These are phyloP conservation scores for Lytechinus variegatus DNA, from an alignment of 35 echinoderm and acorn worm species.

Conservation along the genomic window DNA sequence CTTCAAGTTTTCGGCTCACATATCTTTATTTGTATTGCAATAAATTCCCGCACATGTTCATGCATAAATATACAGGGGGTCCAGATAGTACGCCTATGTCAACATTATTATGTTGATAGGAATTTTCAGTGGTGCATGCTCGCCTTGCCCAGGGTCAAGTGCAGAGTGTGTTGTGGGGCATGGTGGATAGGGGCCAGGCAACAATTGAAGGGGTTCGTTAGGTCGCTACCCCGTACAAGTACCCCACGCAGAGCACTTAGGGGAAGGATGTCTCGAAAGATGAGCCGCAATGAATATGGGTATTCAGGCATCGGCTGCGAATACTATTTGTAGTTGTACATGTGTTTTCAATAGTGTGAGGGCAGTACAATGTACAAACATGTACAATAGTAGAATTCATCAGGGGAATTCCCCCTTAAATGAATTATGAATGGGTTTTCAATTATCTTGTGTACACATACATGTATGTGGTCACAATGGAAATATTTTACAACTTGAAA, in stretches of 20 bases:
- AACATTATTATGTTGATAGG: neutral
- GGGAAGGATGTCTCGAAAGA: neutral
- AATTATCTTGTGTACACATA: neutral
- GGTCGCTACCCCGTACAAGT: neutral
- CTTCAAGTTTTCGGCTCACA: neutral
- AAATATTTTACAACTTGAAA: too few relatives aligned
- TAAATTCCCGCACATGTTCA: neutral
- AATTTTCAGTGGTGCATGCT: neutral
- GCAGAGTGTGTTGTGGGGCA: neutral
- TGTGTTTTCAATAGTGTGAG: too few relatives aligned
- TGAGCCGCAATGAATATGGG: conserved; percentile 9
- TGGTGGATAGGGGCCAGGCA: neutral
- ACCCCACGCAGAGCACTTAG: conserved; percentile 5
- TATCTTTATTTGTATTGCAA: neutral
- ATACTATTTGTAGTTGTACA: neutral
- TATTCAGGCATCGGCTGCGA: neutral
- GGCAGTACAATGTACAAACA: too few relatives aligned
- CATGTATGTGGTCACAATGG: too few relatives aligned
- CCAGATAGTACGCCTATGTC: neutral
- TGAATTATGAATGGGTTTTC: neutral
- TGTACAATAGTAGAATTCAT: neutral
- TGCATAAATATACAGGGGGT: neutral
- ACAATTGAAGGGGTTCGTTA: neutral
- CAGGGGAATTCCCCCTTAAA: neutral
- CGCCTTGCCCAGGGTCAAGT: neutral